Evolutionary conservation across 2,888 invertebrate genomes (phyloP), one percentile per base, ranked within the genome.

Genomic region (Plebejus anna): DNA sequence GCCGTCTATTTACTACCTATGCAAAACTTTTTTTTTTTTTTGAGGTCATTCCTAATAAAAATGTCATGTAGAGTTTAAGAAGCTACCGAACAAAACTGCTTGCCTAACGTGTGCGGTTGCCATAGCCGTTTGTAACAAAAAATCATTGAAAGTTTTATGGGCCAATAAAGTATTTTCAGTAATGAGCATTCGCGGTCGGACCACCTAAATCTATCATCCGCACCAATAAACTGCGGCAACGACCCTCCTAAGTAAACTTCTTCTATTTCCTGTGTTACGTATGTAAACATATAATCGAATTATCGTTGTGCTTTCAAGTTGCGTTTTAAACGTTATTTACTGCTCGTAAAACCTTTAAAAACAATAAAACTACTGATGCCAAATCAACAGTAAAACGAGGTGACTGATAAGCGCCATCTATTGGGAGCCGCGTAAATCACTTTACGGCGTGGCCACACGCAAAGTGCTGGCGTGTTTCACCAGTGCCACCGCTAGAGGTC

Each of bases 331-430:
- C 78, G 70, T 75, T 77, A 77, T 76, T 78, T 78, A 75, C 51
- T 70, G 78, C 47, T 79, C 78, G 78, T 80, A 77, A 80, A 79
- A 51, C 73, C 28, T 72, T 71, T n/a, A 47, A 80, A 78, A 32
- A 70, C 76, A 77, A 79, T 80, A 77, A 79, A 80, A 78, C 75
- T 55, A 70, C 76, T 76, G 72, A 77, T 70, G 66, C 57, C 57
- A 72, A 38, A n/a, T 75, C 32, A 9, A 70, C 75, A 66, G 47
- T 76, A 71, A 57, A 47, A 38, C 51, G 70, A 75, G 51, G 28
- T 36, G 82, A 83, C 79, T 82, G 82, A 83, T 84, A 80, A 90
- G 78, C 87, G 90, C 91, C 91, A 91, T 85, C 92, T 92, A 84
- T 79, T 79, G 82, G 83, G 87, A 86, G 82, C 83, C 16, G 85